Percentiles rank a stretch among this genome's conserved stretches.
phyloP scores from a whole-genome alignment of 2,113 vertebrate genomes.

The Myotis lucifugus region DNA sequence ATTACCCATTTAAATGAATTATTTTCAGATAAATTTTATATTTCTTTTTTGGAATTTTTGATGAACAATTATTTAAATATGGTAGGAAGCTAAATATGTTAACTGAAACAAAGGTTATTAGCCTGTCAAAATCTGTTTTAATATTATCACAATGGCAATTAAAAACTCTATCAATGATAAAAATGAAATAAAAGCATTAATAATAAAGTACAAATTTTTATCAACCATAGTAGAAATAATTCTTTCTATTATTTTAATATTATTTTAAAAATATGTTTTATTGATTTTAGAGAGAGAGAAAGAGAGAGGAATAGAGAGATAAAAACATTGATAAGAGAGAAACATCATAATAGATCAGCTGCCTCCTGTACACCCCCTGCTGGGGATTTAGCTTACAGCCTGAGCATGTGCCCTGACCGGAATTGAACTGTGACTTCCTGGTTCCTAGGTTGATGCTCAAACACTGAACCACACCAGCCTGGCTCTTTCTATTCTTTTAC shows the following conservation, averaged over 20 bases:
- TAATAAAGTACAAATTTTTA: slow-evolving; percentile 24
- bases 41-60: slow-evolving; percentile 19
- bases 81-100: neutral
- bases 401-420: no score
- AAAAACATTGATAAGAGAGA: no score
- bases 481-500: neutral
- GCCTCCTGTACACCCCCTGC: no score
- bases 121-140: neutral
- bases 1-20: slow-evolving; percentile 4
- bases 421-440: no score
- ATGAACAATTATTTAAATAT: slow-evolving; percentile 29
- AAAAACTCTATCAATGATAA: slow-evolving; percentile 23
- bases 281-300: no score
- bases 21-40: slow-evolving; percentile 42
- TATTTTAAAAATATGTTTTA: no score
- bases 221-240: neutral
- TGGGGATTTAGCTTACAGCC: no score
- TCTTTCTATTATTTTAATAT: neutral
- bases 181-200: slow-evolving; percentile 22
- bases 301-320: no score
- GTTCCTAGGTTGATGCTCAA: no score
- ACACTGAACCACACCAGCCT: no score
- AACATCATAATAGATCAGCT: no score
- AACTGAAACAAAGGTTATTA: neutral
- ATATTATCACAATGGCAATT: slow-evolving; percentile 19